Evolutionary conservation across 2,888 invertebrate genomes (phyloP).

Genomic region (Hylaea fasciaria): DNA sequence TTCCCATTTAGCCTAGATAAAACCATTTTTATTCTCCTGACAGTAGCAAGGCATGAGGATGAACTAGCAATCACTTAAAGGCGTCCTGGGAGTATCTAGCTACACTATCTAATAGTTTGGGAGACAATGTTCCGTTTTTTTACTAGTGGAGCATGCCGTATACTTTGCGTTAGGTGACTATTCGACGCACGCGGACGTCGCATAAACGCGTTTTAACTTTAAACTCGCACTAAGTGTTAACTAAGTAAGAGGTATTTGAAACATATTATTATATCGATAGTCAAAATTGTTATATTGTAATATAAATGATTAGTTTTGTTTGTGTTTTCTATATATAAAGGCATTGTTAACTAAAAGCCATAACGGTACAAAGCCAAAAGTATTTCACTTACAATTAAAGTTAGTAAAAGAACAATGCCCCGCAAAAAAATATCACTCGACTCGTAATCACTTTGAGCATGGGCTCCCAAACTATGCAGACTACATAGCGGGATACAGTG

Average conservation of each 20-base stretch:
- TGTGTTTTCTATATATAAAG: no score
- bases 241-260: no score
- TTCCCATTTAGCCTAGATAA: conserved; percentile 16
- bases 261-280: not conserved
- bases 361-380: no score
- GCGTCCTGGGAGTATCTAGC: conserved; percentile 37
- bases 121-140: conserved; percentile 2
- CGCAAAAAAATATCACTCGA: not conserved
- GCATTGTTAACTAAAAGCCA: no score
- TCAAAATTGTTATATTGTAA: not conserved
- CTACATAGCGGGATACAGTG: conserved; percentile 21
- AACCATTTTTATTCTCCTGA: conserved; percentile 39
- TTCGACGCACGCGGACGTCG: no score
- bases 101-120: conserved; percentile 19
- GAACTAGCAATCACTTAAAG: conserved; percentile 59
- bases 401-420: not conserved
- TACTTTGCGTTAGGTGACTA: no score
- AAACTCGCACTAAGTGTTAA: no score
- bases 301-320: not conserved
- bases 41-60: conserved; percentile 47
- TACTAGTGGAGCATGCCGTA: conserved; percentile 4
- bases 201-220: no score
- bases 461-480: conserved; percentile 8
- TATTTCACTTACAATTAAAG: no score
- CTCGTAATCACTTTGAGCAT: conserved; percentile 3